Evolutionary conservation across 1,140 invertebrate species (phyloP).

Genomic region (Pollicipes pollicipes): DNA sequence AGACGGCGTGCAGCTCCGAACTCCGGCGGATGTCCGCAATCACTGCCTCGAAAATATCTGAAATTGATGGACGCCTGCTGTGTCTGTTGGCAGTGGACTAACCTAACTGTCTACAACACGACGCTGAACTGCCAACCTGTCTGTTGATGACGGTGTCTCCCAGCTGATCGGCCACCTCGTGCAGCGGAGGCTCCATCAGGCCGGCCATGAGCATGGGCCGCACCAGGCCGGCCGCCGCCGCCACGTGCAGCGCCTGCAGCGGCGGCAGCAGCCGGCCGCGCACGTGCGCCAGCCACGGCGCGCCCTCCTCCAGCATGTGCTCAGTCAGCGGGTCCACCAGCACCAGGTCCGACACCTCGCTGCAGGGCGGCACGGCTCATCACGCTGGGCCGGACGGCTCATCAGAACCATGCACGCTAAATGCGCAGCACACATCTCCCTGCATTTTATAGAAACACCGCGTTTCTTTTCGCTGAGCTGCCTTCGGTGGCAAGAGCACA

Average conservation of each 20-base stretch:
- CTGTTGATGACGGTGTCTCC: constrained; percentile 37
- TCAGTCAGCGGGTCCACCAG: background rate
- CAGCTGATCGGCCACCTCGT: constrained; percentile 63
- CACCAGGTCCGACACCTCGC: background rate
- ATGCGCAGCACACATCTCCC: constrained; percentile 27
- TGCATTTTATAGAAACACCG: no score
- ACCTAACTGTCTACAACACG: no score
- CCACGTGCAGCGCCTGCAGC: background rate
- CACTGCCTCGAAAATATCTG: no score
- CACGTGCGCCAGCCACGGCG: background rate
- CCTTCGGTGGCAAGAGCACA: no score
- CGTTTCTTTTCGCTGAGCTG: no score
- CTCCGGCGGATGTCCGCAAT: no score
- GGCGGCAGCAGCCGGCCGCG: background rate
- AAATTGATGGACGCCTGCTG: no score
- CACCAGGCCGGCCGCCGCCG: background rate
- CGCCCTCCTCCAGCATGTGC: background rate
- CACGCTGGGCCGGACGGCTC: no score
- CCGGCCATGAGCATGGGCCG: background rate
- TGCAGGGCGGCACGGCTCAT: background rate
- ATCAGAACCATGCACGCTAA: no score
- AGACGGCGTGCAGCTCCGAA: no score
- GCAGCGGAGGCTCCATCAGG: constrained; percentile 51
- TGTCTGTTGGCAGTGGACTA: no score
- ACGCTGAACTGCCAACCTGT: no score